Conservation (phyloP, 2,113 vertebrate genomes). For the Chaetops frenatus region DNA sequence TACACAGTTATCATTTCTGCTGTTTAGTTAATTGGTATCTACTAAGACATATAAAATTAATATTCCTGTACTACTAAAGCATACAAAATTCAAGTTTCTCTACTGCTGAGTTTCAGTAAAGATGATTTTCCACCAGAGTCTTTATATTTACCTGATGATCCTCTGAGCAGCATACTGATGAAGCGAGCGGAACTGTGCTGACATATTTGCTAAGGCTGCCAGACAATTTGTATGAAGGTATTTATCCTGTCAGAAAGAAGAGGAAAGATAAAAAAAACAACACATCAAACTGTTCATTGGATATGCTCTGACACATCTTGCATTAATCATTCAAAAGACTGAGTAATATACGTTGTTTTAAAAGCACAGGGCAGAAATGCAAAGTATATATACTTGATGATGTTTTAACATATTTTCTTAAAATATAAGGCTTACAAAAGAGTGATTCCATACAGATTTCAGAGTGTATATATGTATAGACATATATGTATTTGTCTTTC, state of each 20-base stretch:
- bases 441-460: neutral
- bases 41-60: neutral
- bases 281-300: neutral
- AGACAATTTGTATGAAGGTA: constrained; percentile 98
- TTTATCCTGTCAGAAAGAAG: constrained; percentile 83
- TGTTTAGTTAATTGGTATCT: neutral
- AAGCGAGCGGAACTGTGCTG: constrained; percentile 92
- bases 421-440: neutral
- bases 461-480: neutral
- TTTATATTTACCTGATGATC: constrained; percentile 88
- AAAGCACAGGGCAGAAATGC: neutral
- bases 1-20: neutral
- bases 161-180: constrained; percentile 98
- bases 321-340: neutral
- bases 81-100: neutral
- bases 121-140: neutral
- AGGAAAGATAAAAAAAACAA: neutral
- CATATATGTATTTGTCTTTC: neutral
- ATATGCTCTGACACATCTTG: neutral
- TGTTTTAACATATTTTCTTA: neutral
- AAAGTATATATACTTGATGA: fast-evolving
- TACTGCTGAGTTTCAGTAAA: neutral
- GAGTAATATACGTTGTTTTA: neutral
- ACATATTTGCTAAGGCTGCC: constrained; percentile 98
- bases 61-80: neutral